Conservation (phyloP, 2,888 invertebrate genomes). For the Parnassius mnemosyne region DNA sequence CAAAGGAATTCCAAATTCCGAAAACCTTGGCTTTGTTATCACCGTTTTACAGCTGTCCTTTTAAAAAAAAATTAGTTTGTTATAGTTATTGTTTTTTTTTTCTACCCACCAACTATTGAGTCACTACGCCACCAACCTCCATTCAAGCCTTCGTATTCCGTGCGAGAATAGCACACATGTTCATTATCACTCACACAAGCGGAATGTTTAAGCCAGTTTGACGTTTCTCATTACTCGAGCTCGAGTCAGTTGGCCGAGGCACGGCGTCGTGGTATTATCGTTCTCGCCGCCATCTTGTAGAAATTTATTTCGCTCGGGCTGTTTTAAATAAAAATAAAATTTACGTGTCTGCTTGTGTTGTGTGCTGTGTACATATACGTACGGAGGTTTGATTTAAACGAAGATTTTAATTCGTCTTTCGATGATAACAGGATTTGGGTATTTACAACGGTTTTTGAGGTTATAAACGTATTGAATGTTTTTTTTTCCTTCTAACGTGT, state of each 20-base stretch:
- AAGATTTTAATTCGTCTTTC: slow-evolving; percentile 16
- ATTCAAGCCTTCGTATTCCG: slow-evolving; percentile 61
- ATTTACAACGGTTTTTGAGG: slow-evolving; percentile 55
- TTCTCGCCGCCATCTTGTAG: slow-evolving; percentile 59
- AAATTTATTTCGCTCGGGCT: slow-evolving; percentile 53
- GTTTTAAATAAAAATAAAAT: slow-evolving; percentile 45
- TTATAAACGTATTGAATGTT: slow-evolving; percentile 46
- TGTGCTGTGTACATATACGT: slow-evolving; percentile 48
- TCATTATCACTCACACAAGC: slow-evolving; percentile 30
- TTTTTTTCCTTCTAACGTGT: slow-evolving; percentile 44
- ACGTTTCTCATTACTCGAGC: slow-evolving; percentile 55
- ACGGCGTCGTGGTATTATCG: slow-evolving; percentile 71
- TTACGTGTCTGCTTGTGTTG: slow-evolving; percentile 64
- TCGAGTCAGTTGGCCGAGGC: slow-evolving; percentile 71
- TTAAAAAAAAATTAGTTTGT: too few relatives aligned
- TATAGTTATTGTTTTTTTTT: slow-evolving; percentile 36
- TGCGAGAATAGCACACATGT: slow-evolving; percentile 6
- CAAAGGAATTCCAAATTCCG: slow-evolving; percentile 14
- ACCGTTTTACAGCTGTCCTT: background rate
- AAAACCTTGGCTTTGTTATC: background rate
- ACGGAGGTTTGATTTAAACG: slow-evolving; percentile 39
- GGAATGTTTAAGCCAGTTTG: slow-evolving; percentile 66
- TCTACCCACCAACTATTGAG: slow-evolving; percentile 52
- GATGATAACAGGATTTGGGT: slow-evolving; percentile 51
- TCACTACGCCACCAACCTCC: slow-evolving; percentile 46